Evolutionary conservation across 2,113 vertebrate species (phyloP).

Genomic region (Hippopotamus amphibius): DNA sequence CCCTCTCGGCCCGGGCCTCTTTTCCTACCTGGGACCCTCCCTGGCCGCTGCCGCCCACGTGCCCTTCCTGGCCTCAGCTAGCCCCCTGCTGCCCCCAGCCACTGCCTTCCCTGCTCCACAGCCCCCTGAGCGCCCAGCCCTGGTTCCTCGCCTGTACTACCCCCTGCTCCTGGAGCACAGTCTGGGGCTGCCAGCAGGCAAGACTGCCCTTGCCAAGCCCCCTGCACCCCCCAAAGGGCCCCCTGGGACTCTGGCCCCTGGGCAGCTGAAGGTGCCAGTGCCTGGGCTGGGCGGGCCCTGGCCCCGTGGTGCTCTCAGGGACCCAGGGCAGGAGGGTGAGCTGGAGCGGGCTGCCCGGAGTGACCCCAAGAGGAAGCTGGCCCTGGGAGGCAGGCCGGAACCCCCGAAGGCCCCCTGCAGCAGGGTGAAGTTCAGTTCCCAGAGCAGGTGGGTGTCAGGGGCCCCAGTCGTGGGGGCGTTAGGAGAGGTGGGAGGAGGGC

Average conservation of each 20-base stretch:
- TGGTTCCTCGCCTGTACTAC: slow-evolving; percentile 94
- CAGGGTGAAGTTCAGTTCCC: slow-evolving; percentile 82
- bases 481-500: too few species aligned
- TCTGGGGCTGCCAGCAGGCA: slow-evolving; percentile 83
- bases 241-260: slow-evolving; percentile 85
- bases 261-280: slow-evolving; percentile 91
- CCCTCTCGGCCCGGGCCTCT: slow-evolving; percentile 91
- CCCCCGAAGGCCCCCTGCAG: slow-evolving; percentile 85
- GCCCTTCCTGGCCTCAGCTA: slow-evolving; percentile 93
- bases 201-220: slow-evolving; percentile 84
- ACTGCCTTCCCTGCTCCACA: slow-evolving; percentile 87
- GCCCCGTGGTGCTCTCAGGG: slow-evolving; percentile 80
- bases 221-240: slow-evolving; percentile 54
- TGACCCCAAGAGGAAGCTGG: slow-evolving; percentile 88
- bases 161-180: slow-evolving; percentile 94
- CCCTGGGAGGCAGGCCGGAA: slow-evolving; percentile 84
- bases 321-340: slow-evolving; percentile 55
- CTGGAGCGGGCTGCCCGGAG: slow-evolving; percentile 58
- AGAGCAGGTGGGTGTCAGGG: slow-evolving; percentile 85
- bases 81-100: slow-evolving; percentile 91
- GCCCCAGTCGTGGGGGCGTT: background rate
- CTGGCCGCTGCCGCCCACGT: slow-evolving; percentile 86
- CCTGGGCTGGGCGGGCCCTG: slow-evolving; percentile 85
- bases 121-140: slow-evolving; percentile 86
- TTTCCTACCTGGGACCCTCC: slow-evolving; percentile 94